Conservation (phyloP, 1,140 invertebrate genomes). For the Caerostris darwini region DNA sequence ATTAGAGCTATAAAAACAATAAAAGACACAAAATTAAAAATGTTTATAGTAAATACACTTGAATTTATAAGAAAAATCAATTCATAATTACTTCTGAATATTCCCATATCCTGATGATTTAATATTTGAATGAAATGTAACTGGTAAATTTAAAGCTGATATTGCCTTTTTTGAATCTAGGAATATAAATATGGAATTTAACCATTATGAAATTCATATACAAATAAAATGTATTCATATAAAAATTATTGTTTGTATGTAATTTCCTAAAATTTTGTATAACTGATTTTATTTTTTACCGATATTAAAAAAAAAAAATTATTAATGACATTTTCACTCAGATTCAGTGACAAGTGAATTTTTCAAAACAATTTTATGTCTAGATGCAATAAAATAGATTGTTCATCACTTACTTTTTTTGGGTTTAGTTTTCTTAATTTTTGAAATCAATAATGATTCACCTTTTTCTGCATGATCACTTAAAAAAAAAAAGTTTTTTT, state of each 20-base stretch:
- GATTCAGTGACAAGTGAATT: neutral
- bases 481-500: neutral
- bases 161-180: constrained; percentile 9
- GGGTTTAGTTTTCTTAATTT: neutral
- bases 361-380: neutral
- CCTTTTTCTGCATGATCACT: neutral
- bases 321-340: no score
- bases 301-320: no score
- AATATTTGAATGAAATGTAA: constrained; percentile 67
- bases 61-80: neutral
- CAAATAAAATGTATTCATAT: no score
- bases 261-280: no score
- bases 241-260: no score
- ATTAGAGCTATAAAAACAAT: neutral
- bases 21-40: neutral
- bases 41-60: neutral
- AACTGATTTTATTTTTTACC: no score
- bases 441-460: constrained; percentile 2
- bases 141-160: constrained; percentile 27
- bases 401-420: neutral
- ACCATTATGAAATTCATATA: neutral
- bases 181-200: neutral
- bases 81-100: constrained; percentile 31
- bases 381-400: neutral
- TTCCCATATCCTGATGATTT: constrained; percentile 74